Conservation (phyloP, 2,797 vertebrate genomes). For the Oreortyx pictus region DNA sequence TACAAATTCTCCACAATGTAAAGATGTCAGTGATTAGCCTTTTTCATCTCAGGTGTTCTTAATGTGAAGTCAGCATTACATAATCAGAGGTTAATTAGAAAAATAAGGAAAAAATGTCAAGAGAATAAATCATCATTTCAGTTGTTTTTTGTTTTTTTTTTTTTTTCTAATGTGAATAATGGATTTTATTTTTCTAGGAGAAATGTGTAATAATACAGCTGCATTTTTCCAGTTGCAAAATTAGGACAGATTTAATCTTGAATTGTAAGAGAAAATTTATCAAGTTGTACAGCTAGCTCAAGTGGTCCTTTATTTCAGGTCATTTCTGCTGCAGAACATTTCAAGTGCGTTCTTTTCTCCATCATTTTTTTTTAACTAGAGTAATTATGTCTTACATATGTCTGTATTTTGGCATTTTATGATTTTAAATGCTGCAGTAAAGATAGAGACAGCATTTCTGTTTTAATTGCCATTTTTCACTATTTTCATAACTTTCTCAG, state of each 20-base stretch:
- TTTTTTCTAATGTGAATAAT: neutral
- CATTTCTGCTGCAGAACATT: neutral
- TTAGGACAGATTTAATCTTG: neutral
- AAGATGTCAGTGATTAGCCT: conserved; percentile 37
- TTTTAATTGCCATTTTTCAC: conserved; percentile 26
- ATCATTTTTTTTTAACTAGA: neutral
- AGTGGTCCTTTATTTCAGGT: neutral
- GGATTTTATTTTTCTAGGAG: neutral
- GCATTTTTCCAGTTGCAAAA: neutral
- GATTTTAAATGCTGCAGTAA: neutral
- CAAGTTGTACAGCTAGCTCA: neutral
- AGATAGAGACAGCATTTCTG: neutral
- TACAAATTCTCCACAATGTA: conserved; percentile 56
- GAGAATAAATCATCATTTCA: conserved; percentile 35
- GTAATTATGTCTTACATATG: neutral
- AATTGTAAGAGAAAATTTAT: neutral
- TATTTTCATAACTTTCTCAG: conserved; percentile 6
- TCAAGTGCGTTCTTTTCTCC: neutral
- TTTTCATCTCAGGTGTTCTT: conserved; percentile 54
- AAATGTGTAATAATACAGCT: neutral
- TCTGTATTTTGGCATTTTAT: neutral
- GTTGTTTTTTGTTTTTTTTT: conserved; percentile 13
- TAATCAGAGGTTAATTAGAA: conserved; percentile 68
- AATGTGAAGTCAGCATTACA: conserved; percentile 46
- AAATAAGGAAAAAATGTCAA: conserved; percentile 66